phyloP scores from a whole-genome alignment of 2,113 vertebrate species.

The Neogobius melanostomus region DNA sequence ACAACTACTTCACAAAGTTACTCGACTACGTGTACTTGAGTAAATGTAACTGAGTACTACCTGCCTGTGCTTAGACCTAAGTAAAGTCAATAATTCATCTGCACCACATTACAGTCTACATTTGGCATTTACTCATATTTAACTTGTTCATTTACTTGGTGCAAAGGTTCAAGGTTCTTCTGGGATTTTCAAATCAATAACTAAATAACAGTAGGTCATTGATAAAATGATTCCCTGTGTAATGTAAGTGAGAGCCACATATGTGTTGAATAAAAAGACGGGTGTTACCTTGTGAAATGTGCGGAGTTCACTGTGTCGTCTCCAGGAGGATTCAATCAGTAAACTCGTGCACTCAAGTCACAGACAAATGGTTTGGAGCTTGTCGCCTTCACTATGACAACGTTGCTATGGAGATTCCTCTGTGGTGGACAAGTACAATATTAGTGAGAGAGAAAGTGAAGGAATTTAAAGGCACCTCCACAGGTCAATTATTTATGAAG shows the following conservation, averaged over 20 bases:
- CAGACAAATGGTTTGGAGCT: conserved; percentile 59
- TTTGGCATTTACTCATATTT: no score
- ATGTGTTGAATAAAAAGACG: not conserved
- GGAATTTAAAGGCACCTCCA: not conserved
- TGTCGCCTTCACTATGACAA: conserved; percentile 67
- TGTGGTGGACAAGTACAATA: conserved; percentile 19
- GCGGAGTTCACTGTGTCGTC: conserved; percentile 2
- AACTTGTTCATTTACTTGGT: no score
- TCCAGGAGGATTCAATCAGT: conserved; percentile 3
- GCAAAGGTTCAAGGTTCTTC: no score
- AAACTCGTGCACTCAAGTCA: conserved; percentile 32
- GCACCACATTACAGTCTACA: no score
- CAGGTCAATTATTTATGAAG: not conserved
- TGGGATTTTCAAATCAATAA: no score
- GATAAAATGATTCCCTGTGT: no score
- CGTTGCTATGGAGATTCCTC: conserved; percentile 59
- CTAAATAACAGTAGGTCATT: no score
- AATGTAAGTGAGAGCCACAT: not conserved
- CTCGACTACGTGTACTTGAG: no score
- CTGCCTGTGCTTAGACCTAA: no score
- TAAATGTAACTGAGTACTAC: no score
- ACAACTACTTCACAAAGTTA: no score
- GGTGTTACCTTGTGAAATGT: conserved; percentile 47
- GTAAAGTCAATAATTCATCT: no score
- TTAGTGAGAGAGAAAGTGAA: not conserved